These are phyloP conservation scores for Aplodontia rufa DNA, from an alignment of 2,113 vertebrate genomes.

Conservation along the genomic window DNA sequence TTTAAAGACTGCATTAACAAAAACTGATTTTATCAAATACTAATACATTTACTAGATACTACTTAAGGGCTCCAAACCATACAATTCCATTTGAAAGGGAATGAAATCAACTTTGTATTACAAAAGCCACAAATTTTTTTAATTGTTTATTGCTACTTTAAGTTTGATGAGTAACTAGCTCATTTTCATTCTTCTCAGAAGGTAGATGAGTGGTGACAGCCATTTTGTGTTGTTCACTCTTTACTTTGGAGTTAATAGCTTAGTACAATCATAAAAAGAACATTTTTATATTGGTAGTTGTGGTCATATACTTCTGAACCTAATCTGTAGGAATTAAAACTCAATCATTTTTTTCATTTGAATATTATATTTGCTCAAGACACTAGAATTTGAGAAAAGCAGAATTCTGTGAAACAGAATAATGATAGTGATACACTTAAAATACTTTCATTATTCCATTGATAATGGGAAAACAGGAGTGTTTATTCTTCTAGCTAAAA, in stretches of 20 bases:
- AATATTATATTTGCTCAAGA: slow-evolving; percentile 44
- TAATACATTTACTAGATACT: not conserved
- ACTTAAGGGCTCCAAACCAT: not conserved
- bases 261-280: not conserved
- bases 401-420: slow-evolving; percentile 14
- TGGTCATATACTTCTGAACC: not conserved
- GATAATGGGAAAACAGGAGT: not conserved
- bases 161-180: slow-evolving; percentile 10
- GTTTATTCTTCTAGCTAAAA: not conserved
- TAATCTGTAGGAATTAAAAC: slow-evolving; percentile 32
- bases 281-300: slow-evolving; percentile 21
- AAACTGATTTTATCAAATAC: slow-evolving; percentile 36
- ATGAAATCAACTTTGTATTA: slow-evolving; percentile 37
- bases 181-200: slow-evolving; percentile 44
- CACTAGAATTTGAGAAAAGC: slow-evolving; percentile 3
- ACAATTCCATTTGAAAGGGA: not conserved
- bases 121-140: not conserved
- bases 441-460: slow-evolving; percentile 14
- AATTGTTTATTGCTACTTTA: not conserved
- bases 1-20: not conserved
- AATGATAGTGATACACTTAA: slow-evolving; percentile 25
- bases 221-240: not conserved
- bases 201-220: not conserved
- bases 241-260: not conserved
- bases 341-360: not conserved